Conservation (phyloP, 2,797 vertebrate species). For the Limosa lapponica region DNA sequence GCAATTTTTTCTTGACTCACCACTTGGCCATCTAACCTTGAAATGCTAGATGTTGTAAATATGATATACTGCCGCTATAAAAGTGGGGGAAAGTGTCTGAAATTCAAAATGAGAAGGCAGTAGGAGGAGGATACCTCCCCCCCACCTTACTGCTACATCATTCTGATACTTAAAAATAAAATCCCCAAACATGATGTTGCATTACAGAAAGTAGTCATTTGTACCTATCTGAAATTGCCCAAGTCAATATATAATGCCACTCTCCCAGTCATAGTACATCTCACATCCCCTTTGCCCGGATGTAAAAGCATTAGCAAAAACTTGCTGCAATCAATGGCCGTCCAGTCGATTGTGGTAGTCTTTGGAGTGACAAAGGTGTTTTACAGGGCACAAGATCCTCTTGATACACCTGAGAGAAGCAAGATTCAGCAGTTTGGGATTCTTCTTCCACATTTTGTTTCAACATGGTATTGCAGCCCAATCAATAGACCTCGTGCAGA, state of each 20-base stretch:
- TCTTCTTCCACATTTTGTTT: accelerated
- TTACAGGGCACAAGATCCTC: not conserved
- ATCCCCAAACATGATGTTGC: not conserved
- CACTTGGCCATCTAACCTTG: slow-evolving; percentile 35
- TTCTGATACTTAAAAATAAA: not conserved
- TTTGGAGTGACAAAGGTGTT: not conserved
- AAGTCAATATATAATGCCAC: not conserved
- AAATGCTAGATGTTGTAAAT: slow-evolving; percentile 25
- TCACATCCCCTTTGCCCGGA: not conserved
- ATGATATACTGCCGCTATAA: not conserved
- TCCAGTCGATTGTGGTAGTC: accelerated
- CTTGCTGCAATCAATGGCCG: not conserved
- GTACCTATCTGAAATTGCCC: not conserved
- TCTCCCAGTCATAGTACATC: not conserved
- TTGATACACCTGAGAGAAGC: not conserved
- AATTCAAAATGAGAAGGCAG: slow-evolving; percentile 3
- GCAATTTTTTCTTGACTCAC: slow-evolving; percentile 6
- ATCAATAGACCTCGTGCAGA: not conserved
- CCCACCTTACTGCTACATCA: not conserved
- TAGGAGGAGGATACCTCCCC: not conserved
- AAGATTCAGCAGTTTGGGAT: not conserved
- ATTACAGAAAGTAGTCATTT: not conserved
- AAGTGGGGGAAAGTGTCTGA: not conserved
- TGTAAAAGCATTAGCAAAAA: not conserved
- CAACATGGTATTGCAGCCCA: not conserved